Conservation (phyloP, 2,797 vertebrate genomes). For the Centroberyx gerrardi region DNA sequence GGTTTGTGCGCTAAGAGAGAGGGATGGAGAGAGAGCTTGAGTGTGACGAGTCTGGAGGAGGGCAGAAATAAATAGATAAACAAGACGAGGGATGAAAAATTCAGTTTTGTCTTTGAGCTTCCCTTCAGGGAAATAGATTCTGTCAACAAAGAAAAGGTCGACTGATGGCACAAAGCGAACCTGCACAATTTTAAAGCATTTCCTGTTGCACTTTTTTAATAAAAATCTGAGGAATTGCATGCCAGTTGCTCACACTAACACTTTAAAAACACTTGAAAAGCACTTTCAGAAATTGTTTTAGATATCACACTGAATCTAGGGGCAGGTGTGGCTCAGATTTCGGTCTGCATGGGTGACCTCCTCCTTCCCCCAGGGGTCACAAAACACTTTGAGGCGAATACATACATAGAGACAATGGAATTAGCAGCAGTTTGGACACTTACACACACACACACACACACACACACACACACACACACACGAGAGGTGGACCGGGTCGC, state of each 20-base stretch:
- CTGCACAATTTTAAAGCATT: neutral
- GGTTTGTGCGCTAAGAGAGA: neutral
- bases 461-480: slow-evolving; percentile 12
- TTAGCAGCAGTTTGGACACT: slow-evolving; percentile 45
- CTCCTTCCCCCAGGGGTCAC: slow-evolving; percentile 44
- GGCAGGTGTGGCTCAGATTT: slow-evolving; percentile 12
- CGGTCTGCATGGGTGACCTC: slow-evolving; percentile 33
- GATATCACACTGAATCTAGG: neutral
- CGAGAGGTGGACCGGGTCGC: slow-evolving; percentile 39
- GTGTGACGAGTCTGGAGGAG: neutral
- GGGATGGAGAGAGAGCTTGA: slow-evolving; percentile 1
- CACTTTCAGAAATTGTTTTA: neutral
- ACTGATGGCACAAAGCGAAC: neutral
- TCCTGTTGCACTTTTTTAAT: no score
- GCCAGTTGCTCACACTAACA: no score
- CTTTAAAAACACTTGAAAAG: neutral
- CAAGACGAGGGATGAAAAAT: neutral
- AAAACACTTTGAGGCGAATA: slow-evolving; percentile 49
- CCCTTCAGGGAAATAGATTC: neutral
- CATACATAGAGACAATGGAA: slow-evolving; percentile 73
- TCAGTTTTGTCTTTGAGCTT: neutral
- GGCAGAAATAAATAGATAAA: neutral
- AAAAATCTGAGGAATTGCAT: no score
- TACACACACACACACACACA: slow-evolving; percentile 22
- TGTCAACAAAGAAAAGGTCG: neutral